Evolutionary conservation across 2,888 invertebrate species (phyloP).

Genomic region (Metopia argyrocephala): DNA sequence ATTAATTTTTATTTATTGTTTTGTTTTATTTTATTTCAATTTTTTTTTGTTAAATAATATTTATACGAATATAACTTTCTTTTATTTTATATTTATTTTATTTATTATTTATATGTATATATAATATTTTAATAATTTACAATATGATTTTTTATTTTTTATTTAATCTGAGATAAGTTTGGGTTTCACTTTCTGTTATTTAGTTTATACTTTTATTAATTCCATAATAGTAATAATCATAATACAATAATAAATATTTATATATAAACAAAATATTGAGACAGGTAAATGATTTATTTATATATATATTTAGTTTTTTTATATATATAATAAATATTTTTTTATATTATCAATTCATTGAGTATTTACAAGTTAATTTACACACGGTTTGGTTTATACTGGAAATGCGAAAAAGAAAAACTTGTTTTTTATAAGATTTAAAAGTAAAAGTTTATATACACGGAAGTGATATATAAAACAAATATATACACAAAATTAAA

Average conservation of each 20-base stretch:
- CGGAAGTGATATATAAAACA: neutral
- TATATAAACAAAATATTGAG: conserved; percentile 42
- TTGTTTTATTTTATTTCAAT: conserved; percentile 35
- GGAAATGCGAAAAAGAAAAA: conserved; percentile 4
- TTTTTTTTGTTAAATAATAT: conserved; percentile 58
- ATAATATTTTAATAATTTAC: conserved; percentile 67
- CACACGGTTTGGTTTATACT: conserved; percentile 26
- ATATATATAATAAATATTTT: neutral
- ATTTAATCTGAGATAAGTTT: conserved; percentile 60
- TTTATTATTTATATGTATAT: conserved; percentile 59
- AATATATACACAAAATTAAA: neutral
- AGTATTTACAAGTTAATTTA: conserved; percentile 59
- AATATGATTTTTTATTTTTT: conserved; percentile 55
- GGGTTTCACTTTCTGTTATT: conserved; percentile 27
- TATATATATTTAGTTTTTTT: conserved; percentile 28
- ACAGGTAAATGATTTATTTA: conserved; percentile 51
- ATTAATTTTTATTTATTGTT: conserved; percentile 9
- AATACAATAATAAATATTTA: conserved; percentile 28
- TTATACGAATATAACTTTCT: conserved; percentile 63
- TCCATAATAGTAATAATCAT: neutral
- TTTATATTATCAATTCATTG: conserved; percentile 33
- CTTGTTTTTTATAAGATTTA: neutral
- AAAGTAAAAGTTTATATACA: too few species aligned
- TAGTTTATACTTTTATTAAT: neutral
- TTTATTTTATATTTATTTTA: conserved; percentile 18